phyloP scores from a whole-genome alignment of 2,797 vertebrate species.

The Eurystomus glaucurus region DNA sequence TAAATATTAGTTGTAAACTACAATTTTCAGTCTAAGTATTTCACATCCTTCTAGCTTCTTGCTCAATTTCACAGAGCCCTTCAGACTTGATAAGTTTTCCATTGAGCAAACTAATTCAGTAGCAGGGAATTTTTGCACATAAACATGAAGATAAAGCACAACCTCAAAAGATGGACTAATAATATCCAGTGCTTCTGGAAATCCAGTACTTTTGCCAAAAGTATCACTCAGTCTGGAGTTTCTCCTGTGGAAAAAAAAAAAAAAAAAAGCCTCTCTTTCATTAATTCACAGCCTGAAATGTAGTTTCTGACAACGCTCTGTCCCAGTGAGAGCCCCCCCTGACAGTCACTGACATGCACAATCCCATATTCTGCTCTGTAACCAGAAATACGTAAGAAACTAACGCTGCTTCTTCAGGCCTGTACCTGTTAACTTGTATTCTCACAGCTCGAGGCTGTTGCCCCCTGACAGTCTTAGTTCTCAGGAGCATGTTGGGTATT shows the following conservation, averaged over 20 bases:
- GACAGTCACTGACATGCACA: background rate
- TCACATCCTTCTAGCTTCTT: background rate
- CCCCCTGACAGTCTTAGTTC: background rate
- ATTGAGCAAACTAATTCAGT: slow-evolving; percentile 1
- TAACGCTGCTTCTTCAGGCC: background rate
- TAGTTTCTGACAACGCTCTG: background rate
- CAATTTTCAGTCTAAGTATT: background rate
- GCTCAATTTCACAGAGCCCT: background rate
- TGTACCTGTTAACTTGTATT: background rate
- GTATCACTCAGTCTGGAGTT: background rate
- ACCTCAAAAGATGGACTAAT: background rate
- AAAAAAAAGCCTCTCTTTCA: background rate
- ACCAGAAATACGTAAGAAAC: background rate
- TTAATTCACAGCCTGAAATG: background rate
- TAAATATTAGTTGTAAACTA: background rate
- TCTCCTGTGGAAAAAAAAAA: background rate
- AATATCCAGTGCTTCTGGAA: background rate
- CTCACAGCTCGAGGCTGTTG: background rate
- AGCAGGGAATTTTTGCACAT: background rate
- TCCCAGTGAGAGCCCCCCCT: background rate
- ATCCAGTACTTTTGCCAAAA: background rate
- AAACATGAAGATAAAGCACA: slow-evolving; percentile 13
- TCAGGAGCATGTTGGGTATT: background rate
- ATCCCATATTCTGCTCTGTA: background rate
- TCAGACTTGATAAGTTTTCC: slow-evolving; percentile 11